phyloP scores from a whole-genome alignment of 2,113 vertebrate genomes.

The Prolemur simus region DNA sequence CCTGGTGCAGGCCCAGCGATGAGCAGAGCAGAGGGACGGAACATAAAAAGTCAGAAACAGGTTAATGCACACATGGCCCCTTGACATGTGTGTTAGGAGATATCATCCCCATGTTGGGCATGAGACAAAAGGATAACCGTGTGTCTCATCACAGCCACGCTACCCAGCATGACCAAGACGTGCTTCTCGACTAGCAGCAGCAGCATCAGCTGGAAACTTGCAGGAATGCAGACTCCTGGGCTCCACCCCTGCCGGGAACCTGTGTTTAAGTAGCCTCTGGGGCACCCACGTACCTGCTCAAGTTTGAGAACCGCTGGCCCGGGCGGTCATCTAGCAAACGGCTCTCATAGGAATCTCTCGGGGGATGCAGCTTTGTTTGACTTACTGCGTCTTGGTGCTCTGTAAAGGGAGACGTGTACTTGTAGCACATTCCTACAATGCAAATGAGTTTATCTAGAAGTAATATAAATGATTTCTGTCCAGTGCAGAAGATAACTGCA shows the following conservation, averaged over 20 bases:
- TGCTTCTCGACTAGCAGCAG: rapidly evolving
- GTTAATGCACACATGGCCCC: neutral
- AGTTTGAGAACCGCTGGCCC: neutral
- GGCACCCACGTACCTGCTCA: rapidly evolving
- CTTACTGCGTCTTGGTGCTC: rapidly evolving
- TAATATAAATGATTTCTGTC: rapidly evolving
- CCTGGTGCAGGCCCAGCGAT: neutral
- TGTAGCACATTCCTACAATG: neutral
- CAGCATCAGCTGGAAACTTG: neutral
- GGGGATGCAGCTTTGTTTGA: rapidly evolving
- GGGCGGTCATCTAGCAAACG: rapidly evolving
- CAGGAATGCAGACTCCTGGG: neutral
- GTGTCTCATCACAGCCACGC: rapidly evolving
- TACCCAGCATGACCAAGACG: rapidly evolving
- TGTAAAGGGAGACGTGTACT: rapidly evolving
- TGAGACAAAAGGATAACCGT: rapidly evolving
- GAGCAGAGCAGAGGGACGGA: neutral
- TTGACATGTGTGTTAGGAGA: neutral
- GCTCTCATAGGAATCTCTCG: rapidly evolving
- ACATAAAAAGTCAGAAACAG: neutral
- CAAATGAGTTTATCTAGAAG: too few species aligned
- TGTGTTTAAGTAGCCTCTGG: rapidly evolving
- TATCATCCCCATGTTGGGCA: rapidly evolving
- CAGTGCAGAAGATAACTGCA: rapidly evolving
- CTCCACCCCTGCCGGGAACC: rapidly evolving